These are phyloP conservation scores for Hypothenemus hampei DNA, from an alignment of 1,140 invertebrate species.

Conservation along the genomic window DNA sequence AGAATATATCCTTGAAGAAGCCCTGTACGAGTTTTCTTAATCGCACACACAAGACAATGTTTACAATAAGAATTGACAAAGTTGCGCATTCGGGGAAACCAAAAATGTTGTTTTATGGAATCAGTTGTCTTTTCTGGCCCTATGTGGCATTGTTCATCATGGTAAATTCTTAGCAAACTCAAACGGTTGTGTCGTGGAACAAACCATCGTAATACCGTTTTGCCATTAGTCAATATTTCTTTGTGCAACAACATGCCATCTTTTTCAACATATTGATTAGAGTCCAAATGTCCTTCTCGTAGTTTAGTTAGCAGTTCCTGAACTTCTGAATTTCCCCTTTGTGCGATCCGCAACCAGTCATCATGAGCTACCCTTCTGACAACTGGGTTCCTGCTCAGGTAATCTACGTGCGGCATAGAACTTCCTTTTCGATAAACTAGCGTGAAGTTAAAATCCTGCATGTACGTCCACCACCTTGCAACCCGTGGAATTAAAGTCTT, in stretches of 20 bases:
- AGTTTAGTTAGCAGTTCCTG: neutral
- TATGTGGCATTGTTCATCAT: conserved; percentile 40
- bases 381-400: conserved; percentile 39
- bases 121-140: conserved; percentile 34
- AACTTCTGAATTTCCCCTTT: conserved; percentile 6
- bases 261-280: neutral
- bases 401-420: conserved; percentile 43
- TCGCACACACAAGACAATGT: conserved; percentile 35
- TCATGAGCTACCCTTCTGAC: conserved; percentile 14
- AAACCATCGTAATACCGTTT: conserved; percentile 29
- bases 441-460: conserved; percentile 41
- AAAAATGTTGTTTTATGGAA: conserved; percentile 34
- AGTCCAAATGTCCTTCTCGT: neutral
- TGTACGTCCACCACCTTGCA: conserved; percentile 40
- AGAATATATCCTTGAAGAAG: conserved; percentile 37
- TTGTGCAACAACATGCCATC: neutral
- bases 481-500: no score
- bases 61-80: conserved; percentile 33
- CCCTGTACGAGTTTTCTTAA: conserved; percentile 32
- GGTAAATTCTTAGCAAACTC: conserved; percentile 35
- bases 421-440: conserved; percentile 32
- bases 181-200: conserved; percentile 31
- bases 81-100: conserved; percentile 29
- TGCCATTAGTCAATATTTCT: conserved; percentile 1
- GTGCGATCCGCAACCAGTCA: conserved; percentile 31